These are phyloP conservation scores for Accipiter cooperii DNA, from an alignment of 2,113 vertebrate species.

Conservation along the genomic window DNA sequence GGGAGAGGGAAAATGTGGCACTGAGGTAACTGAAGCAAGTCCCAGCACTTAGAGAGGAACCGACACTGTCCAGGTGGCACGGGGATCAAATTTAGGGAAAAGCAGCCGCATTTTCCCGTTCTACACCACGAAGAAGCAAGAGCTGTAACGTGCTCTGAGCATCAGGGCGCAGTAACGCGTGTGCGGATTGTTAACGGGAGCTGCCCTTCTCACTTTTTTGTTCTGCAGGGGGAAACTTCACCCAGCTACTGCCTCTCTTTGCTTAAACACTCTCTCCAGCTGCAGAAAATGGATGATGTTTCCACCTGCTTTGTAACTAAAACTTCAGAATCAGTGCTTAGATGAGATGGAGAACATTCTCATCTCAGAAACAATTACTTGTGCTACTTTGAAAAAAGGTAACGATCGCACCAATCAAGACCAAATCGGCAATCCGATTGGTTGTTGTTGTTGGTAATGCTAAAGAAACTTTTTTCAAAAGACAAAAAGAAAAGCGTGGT, in stretches of 20 bases:
- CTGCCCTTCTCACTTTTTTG: not conserved
- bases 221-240: not conserved
- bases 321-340: not conserved
- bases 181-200: not conserved
- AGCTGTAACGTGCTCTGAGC: not conserved
- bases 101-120: not conserved
- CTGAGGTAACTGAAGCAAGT: not conserved
- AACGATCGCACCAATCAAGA: not conserved
- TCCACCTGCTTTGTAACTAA: not conserved
- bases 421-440: not conserved
- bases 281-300: not conserved
- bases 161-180: fast-evolving
- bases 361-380: not conserved
- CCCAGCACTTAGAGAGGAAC: not conserved
- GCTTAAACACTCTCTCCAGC: not conserved
- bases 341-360: not conserved
- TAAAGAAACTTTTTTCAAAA: not conserved
- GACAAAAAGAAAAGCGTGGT: not conserved
- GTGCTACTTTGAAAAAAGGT: not conserved
- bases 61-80: not conserved
- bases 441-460: not conserved
- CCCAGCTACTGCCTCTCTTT: not conserved
- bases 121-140: not conserved
- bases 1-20: not conserved
- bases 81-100: not conserved